Evolutionary conservation across 1,140 invertebrate genomes (phyloP), one percentile per base, ranked within the genome.

Genomic region (Aphaenogaster rudis): DNA sequence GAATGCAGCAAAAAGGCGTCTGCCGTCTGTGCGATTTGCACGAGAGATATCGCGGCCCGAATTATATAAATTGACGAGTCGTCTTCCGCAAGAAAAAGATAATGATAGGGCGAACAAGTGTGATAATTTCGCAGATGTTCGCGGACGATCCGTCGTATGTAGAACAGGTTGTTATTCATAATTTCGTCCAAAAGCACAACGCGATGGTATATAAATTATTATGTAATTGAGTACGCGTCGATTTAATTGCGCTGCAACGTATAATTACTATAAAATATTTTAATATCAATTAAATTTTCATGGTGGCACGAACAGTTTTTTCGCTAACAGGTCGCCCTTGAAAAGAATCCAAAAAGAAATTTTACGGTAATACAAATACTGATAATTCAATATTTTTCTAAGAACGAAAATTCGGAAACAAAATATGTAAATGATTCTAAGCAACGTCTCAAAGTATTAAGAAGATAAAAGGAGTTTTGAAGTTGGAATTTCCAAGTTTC

Each of bases 211-310:
- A 57, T 39, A 11, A 54, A n/a, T 39, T 52, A 39, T 67, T 33
- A 45, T 50, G 33, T 45, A 81, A 81, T 45, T 36, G 39, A 50
- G 28, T 4, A 13, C 1, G 17, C 5, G 28, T 33, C 5, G 28
- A 69, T 69, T 69, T 57, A 11, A 39, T 33, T 39, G 5, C 33
- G 15, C 17, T 50, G 0, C 9, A 6, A 63, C 17, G 3, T 15
- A 17, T 42, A 11, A 79, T 66, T 64, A 52, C 7, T n/a, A 61
- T 52, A 79, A 33, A 79, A 66, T 39, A 45, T 76, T 79, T 50
- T 57, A 50, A 39, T 50, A 3, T 39, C 3, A 21, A 11, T 77
- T 42, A 28, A 59, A 77, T 28, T 77, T 42, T 77, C 6, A 7
- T 11, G n/a, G 3, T 13, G 5, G 6, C 13, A 33, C 1, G 4